Evolutionary conservation across 2,888 invertebrate species (phyloP).

Genomic region (Pollenia amentaria): DNA sequence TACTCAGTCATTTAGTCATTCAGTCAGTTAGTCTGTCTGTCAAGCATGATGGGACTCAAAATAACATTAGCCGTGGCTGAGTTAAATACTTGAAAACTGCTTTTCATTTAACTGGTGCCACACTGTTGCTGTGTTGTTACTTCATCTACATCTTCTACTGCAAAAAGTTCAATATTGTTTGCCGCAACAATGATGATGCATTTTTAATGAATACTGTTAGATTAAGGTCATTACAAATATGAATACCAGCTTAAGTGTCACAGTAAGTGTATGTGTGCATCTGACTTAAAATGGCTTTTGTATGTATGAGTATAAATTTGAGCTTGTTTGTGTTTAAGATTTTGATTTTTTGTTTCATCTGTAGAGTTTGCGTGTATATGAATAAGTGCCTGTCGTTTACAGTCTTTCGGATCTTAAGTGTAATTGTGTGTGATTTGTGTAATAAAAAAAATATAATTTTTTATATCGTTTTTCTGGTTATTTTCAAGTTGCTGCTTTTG

Average conservation of each 20-base stretch:
- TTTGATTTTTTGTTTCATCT: constrained; percentile 23
- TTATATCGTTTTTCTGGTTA: constrained; percentile 34
- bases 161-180: constrained; percentile 68
- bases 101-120: constrained; percentile 26
- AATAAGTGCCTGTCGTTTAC: background rate
- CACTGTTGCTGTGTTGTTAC: constrained; percentile 25
- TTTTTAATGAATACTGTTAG: constrained; percentile 69
- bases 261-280: background rate
- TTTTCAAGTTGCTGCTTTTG: background rate
- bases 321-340: constrained; percentile 25
- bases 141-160: background rate
- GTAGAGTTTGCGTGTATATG: constrained; percentile 36
- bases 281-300: background rate
- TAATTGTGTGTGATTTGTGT: constrained; percentile 4
- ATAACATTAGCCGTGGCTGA: background rate
- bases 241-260: background rate
- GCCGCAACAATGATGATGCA: constrained; percentile 67
- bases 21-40: constrained; percentile 1
- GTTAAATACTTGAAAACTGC: background rate
- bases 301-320: constrained; percentile 12
- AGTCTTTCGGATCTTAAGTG: background rate
- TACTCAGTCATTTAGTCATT: background rate
- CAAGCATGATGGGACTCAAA: background rate
- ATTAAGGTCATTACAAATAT: constrained; percentile 68
- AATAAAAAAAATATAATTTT: constrained; percentile 30